Evolutionary conservation across 2,113 vertebrate species (phyloP), one percentile per base, ranked within the genome.

Genomic region (Propithecus coquereli): DNA sequence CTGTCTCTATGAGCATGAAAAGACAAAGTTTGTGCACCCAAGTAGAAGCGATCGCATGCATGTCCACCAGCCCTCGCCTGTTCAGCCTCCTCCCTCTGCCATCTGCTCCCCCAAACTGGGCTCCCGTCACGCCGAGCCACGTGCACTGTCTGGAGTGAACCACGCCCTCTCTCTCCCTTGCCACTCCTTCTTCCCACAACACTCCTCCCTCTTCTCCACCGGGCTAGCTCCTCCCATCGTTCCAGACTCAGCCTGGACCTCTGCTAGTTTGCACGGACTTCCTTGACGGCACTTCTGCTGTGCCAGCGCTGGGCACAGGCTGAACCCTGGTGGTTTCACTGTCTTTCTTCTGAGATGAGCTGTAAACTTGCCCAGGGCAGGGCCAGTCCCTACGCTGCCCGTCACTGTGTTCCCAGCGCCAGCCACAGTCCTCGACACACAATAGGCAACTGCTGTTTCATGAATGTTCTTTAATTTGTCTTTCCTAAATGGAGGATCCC

Each of bases 241-340:
- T 40, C 18, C 2, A 5, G n/a, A 22, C 54, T 37, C 50, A 59
- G 52, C 37, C n/a, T 30, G 2, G 32, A 2, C 16, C 63, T 59
- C 83, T 25, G 47, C 34, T 14, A 0, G 0, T 4, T 13, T 7
- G 63, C 23, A 20, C 14, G 45, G 32, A 6, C 9, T 16, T 23
- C 22, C 16, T 9, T 22, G 54, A 57, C 6, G 0, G 25, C 4
- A 4, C 2, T 5, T n/a, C 2, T 30, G 61, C 2, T 2, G 57
- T 4, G 1, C 27, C 0, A 2, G 11, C 1, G 0, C 37, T 0
- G 27, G 70, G 61, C 25, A n/a, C 45, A 32, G 66, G 11, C 0
- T 22, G 13, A 6, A 54, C 34, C 61, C 8, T 9, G 30, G 23
- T 20, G 71, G 32, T 1, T 25, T 32, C 17, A 8, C 6, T 1